phyloP scores from a whole-genome alignment of 2,113 vertebrate species.

The Carettochelys insculpta region DNA sequence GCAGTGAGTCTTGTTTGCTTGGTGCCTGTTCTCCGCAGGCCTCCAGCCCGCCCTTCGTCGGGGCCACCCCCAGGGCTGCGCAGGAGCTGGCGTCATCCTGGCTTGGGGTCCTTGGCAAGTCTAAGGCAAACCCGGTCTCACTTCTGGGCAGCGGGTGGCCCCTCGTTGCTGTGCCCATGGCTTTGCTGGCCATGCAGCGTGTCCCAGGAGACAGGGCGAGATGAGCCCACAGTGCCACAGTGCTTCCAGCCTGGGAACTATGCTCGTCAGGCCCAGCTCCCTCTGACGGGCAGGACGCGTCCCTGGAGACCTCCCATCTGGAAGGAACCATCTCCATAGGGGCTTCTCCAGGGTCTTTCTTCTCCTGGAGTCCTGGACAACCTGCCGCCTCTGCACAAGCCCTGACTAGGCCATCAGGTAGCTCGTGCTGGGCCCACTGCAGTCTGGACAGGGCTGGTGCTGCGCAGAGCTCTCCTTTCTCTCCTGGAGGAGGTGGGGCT shows the following conservation, averaged over 20 bases:
- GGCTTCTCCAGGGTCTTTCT: neutral
- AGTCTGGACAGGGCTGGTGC: neutral
- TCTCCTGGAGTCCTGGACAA: accelerated
- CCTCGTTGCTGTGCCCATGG: neutral
- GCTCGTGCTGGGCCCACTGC: accelerated
- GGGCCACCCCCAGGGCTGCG: accelerated
- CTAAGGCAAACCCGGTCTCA: neutral
- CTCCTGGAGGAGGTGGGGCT: accelerated
- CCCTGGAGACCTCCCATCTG: neutral
- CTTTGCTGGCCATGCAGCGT: neutral
- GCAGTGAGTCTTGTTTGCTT: neutral
- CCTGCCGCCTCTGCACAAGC: accelerated
- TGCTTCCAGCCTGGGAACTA: neutral
- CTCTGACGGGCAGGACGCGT: accelerated
- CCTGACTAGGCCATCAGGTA: accelerated
- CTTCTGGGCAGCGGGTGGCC: neutral
- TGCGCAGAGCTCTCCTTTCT: accelerated
- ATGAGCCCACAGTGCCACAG: neutral
- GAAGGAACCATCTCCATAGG: neutral
- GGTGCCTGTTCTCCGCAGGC: accelerated
- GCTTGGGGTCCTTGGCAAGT: neutral
- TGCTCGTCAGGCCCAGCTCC: neutral
- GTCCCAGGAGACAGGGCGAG: neutral
- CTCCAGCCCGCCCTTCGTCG: neutral
- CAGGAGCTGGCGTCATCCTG: accelerated